Evolutionary conservation across 1,140 invertebrate species (phyloP), one percentile per base, ranked within the genome.

Genomic region (Trypoxylus dichotomus): DNA sequence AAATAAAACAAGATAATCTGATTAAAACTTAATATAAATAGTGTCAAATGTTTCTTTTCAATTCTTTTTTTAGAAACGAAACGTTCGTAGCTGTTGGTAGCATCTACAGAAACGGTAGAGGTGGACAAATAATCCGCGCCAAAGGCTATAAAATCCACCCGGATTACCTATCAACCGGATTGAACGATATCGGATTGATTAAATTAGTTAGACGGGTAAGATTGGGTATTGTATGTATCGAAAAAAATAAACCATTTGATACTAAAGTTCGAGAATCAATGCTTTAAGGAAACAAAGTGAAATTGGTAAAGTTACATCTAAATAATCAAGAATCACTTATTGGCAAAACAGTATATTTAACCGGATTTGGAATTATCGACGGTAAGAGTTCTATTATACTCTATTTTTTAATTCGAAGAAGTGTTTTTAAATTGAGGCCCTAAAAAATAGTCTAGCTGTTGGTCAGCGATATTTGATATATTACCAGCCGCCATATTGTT

Each of bases 351-450:
- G 84, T 80, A 10, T 86, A 80, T 78, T 68, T 86, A 25, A 86
- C 84, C 8, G 85, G 85, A 37, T 84, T 86, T 77, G 85, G 85
- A 8, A 82, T 85, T 37, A 83, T 83, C n/a, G 83, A 86, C 78
- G 85, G 85, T 84, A 80, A 80, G 32, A 1, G 5, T 8, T 37
- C 10, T 37, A 8, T 37, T 37, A n/a, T n/a, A n/a, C n/a, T n/a
- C n/a, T n/a, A n/a, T n/a, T n/a, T n/a, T n/a, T n/a, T n/a, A n/a
- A n/a, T n/a, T n/a, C n/a, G n/a, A n/a, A n/a, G n/a, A n/a, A n/a
- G n/a, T n/a, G n/a, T n/a, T n/a, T n/a, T n/a, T n/a, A n/a, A n/a
- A n/a, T n/a, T n/a, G n/a, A n/a, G n/a, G n/a, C n/a, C n/a, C n/a
- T n/a, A n/a, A n/a, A n/a, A n/a, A n/a, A n/a, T n/a, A n/a, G n/a